A percentile compares a stretch with the other conserved stretches of the same genome.
Conservation (phyloP, 2,888 invertebrate genomes). For the Epinotia demarniana region DNA sequence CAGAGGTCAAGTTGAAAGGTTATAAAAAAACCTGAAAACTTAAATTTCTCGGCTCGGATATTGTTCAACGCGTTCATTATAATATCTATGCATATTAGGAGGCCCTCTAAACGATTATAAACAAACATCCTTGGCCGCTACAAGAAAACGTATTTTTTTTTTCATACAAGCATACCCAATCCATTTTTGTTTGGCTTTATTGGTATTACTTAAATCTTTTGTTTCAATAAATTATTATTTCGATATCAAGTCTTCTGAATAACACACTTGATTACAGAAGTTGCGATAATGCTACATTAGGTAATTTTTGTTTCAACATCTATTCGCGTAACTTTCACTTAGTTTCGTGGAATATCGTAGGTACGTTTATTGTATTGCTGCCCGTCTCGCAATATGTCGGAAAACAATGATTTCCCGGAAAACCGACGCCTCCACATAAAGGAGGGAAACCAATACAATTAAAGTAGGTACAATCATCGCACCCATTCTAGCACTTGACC, state of each 20-base stretch:
- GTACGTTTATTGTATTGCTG: conserved; percentile 17
- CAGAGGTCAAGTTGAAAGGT: too few species aligned
- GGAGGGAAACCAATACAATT: conserved; percentile 39
- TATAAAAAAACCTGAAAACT: too few species aligned
- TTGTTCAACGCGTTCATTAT: too few species aligned
- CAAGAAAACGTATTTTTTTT: too few species aligned
- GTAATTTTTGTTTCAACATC: not conserved
- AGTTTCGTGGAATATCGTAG: not conserved
- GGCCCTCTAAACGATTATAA: too few species aligned
- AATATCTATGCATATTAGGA: too few species aligned
- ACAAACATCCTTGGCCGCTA: too few species aligned
- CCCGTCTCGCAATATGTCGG: conserved; percentile 9
- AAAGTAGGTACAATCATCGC: conserved; percentile 60
- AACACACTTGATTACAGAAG: not conserved
- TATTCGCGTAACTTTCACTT: not conserved
- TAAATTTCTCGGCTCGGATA: too few species aligned
- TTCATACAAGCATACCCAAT: not conserved
- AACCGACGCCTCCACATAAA: conserved; percentile 1
- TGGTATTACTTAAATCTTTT: not conserved
- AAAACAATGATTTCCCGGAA: conserved; percentile 12
- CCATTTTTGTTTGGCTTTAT: not conserved
- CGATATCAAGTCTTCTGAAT: not conserved
- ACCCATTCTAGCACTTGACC: conserved; percentile 73
- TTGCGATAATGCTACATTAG: not conserved
- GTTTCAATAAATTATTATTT: not conserved